Evolutionary conservation across 2,113 vertebrate genomes (phyloP), one percentile per base, ranked within the genome.

Genomic region (Lamprologus callipterus): DNA sequence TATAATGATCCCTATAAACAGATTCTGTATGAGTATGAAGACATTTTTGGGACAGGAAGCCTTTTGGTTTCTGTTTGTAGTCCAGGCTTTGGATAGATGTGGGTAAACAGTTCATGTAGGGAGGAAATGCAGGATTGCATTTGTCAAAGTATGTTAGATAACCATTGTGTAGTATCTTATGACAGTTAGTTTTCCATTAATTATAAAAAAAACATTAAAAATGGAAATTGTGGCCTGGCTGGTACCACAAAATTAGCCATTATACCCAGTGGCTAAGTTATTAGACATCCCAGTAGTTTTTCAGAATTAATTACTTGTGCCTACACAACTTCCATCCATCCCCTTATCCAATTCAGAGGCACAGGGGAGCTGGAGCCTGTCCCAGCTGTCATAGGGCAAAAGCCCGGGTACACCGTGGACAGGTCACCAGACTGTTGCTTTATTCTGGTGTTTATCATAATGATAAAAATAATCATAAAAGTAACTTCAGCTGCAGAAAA

Each of bases 291-390:
- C 26, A n/a, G 26, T 75, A 0, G 70, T 0, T 75, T 78, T 9
- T 16, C 16, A 78, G 42, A 31, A 12, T 28, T 49, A 19, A 31
- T 78, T 49, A 19, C 3, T 14, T n/a, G 16, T 31, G 26, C 45
- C 26, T 49, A n/a, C 26, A 31, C 45, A 12, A 28, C 23, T 2
- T 70, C 35, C 63, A 70, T 8, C 14, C 65, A 26, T 16, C 37
- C 65, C 0, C 0, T 73, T 45, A 9, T 75, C 40, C 14, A 47
- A 7, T 47, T 12, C 21, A 19, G 68, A 3, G 68, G 37, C 21
- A 16, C 21, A 26, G 65, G 8, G 65, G 5, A 42, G 37, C 37
- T 6, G 63, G 63, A 70, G 65, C 12, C 37, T 1, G 0, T 40
- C 33, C 10, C 63, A 37, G 35, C 65, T 16, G 35, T 70, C n/a